Percentiles rank a stretch among this genome's conserved stretches.
phyloP scores from a whole-genome alignment of 2,797 vertebrate genomes.

The Lacerta viridis region DNA sequence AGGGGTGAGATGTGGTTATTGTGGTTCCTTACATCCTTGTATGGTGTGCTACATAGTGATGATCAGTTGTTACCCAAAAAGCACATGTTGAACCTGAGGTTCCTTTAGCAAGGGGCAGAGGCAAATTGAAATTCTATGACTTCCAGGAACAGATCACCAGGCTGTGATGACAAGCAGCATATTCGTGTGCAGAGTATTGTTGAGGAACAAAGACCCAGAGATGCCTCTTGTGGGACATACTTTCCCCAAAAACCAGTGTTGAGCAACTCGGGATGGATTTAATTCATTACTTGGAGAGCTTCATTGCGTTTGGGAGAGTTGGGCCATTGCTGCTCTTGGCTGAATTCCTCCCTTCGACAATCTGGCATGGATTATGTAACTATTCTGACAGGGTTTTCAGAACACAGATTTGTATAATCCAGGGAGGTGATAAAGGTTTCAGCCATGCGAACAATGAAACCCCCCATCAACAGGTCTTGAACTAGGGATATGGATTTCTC shows the following conservation, averaged over 20 bases:
- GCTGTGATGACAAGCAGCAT: background rate
- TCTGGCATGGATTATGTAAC: slow-evolving; percentile 73
- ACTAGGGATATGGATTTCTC: slow-evolving; percentile 74
- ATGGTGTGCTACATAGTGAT: background rate
- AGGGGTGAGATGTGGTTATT: no score
- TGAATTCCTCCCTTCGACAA: slow-evolving; percentile 61
- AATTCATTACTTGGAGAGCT: slow-evolving; percentile 15
- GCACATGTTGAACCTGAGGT: background rate
- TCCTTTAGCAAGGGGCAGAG: background rate
- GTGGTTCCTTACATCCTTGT: background rate
- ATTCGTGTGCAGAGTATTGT: background rate
- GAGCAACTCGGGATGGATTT: slow-evolving; percentile 41
- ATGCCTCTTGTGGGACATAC: background rate
- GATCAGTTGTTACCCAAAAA: background rate
- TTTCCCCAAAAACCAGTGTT: slow-evolving; percentile 5
- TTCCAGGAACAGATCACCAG: background rate
- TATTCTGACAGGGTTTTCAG: slow-evolving; percentile 70
- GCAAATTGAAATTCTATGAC: rapidly evolving
- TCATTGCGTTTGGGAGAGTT: slow-evolving; percentile 47
- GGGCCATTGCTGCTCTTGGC: slow-evolving; percentile 66
- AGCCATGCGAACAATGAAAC: slow-evolving; percentile 78
- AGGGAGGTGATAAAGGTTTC: slow-evolving; percentile 79
- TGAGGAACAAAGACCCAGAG: background rate
- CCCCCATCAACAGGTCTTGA: slow-evolving; percentile 78
- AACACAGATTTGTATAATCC: slow-evolving; percentile 79